Base-by-base conservation (phyloP, 2,113 vertebrate genomes). In the Colinus virginianus region DNA sequence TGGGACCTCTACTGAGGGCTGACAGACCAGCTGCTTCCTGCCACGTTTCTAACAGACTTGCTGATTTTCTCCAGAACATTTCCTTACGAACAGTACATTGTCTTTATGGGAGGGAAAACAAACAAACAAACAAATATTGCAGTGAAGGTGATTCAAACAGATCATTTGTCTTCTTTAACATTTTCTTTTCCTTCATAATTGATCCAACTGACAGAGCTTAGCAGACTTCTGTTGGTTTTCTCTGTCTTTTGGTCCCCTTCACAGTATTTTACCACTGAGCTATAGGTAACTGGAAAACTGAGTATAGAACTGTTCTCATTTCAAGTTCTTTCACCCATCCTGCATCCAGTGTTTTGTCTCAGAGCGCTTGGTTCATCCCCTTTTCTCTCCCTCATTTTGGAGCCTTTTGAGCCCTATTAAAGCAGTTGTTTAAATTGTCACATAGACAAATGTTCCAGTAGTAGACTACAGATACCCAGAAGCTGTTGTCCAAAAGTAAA, bases 331-430 rank as follows among this genome's bases (percentile, higher is more conserved):
- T 49, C 46, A 51, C 25, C 25, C 7, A 5, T 21, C 34, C 17
- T 70, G 18, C 26, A 13, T 38, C 46, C 46, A 38, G 46, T 12
- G 23, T 36, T 69, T 69, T 34, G n/a, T 69, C 9, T 6, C 67
- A 26, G 45, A 49, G 45, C 45, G 22, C 63, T 40, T 63, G 61
- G 16, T 38, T 38, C 38, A 26, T 40, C 36, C 36, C 6, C 23
- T 38, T 62, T 36, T 43, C 40, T 69, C 32, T 38, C 46, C 18
- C 32, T 49, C 23, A 23, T n/a, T n/a, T 46, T 67, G 42, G 42
- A n/a, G 18, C 32, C 32, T 20, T 9, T 1, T 1, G 32, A 76
- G 38, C 7, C 19, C 23, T 1, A 0, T 66, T 11, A 71, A 63
- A 28, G 49, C 40, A 53, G 18, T 42, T 76, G n/a, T 43, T 87